Evolutionary conservation across 2,797 vertebrate species (phyloP), one percentile per base, ranked within the genome.

Genomic region (Sebastes oblongus): DNA sequence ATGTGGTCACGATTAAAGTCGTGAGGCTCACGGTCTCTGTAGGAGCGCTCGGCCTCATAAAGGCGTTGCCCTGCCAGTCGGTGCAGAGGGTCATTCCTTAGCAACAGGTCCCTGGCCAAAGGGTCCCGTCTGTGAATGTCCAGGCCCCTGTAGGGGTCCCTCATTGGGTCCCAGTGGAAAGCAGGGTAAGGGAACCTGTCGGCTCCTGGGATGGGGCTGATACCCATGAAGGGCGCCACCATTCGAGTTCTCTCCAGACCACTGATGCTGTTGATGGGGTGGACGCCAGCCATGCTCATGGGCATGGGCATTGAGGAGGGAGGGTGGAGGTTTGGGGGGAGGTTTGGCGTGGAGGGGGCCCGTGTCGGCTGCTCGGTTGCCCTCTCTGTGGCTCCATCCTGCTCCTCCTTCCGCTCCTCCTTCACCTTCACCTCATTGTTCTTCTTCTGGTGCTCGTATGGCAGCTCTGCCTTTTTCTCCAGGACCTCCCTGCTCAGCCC

Each of bases 131-230:
- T 95, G 88, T 98, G 98, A 75, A 99, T 96, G 89, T 99, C 98
- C 66, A 99, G 95, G 65, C 97, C 97, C 88, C 98, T 94, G 94
- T 98, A 99, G 2, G 97, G 97, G 84, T 99, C 98, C 92, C 98
- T 94, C 94, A 99, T 97, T 6, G 97, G 98, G 95, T 99, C 98
- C 98, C 98, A 99, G 90, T 98, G 98, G 94, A 99, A 98, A 82
- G 97, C 95, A 3, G 97, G 98, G 86, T 98, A 99, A 0, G 98
- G 97, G 77, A 99, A 98, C 71, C 98, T 95, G 90, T 99, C 98
- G 18, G 96, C 96, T 11, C 98, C 98, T 0, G 97, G 97, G 84
- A 99, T 97, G 8, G 98, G 97, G 89, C 98, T 98, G 88, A 99
- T 97, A 82, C 98, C 98, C 98, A 99, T 98, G 89, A 99, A 99